A percentile compares a stretch with the other conserved stretches of the same genome.
These are phyloP conservation scores for Oncorhynchus mykiss DNA, from an alignment of 2,113 vertebrate genomes.

Conservation along the genomic window DNA sequence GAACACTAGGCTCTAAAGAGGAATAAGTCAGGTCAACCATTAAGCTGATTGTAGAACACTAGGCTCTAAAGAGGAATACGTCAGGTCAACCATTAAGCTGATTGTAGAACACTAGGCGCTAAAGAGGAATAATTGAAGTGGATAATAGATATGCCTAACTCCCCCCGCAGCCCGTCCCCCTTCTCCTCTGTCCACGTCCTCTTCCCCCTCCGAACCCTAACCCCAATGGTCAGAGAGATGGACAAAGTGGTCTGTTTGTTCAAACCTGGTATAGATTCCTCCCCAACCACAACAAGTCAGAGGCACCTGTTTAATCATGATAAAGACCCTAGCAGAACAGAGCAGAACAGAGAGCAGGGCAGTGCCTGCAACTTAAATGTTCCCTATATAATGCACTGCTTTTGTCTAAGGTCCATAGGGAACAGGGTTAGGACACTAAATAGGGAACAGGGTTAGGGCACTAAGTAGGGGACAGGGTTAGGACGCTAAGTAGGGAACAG, in stretches of 20 bases:
- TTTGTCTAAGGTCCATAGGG: background rate
- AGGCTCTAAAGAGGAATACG: too few species aligned
- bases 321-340: slow-evolving; percentile 38
- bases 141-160: slow-evolving; percentile 37
- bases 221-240: slow-evolving; percentile 44
- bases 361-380: too few species aligned
- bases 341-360: slow-evolving; percentile 47
- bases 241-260: slow-evolving; percentile 40
- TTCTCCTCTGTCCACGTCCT: background rate
- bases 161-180: slow-evolving; percentile 8
- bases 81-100: too few species aligned
- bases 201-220: background rate
- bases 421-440: too few species aligned
- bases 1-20: background rate
- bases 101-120: too few species aligned
- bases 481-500: background rate
- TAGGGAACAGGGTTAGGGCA: too few species aligned
- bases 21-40: too few species aligned
- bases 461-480: too few species aligned
- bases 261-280: slow-evolving; percentile 52
- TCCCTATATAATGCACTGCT: too few species aligned
- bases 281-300: slow-evolving; percentile 40
- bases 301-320: slow-evolving; percentile 63
- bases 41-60: too few species aligned
- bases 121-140: too few species aligned